Evolutionary conservation across 2,888 invertebrate species (phyloP).

Genomic region (Arrhopalites spinosus): DNA sequence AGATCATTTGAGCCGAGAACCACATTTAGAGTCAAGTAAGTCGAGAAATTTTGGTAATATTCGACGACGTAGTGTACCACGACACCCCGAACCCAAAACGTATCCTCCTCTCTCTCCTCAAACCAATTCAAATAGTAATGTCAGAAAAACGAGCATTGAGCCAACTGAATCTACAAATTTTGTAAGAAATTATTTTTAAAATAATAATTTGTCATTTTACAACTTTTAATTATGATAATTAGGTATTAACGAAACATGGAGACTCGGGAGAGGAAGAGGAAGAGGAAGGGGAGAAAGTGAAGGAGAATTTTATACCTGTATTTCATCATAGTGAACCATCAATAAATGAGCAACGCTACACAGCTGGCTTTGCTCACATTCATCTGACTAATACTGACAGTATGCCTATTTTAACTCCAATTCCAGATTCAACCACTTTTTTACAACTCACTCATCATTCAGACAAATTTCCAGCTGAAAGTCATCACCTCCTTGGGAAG

Average conservation of each 20-base stretch:
- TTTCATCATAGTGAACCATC: not conserved
- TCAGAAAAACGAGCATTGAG: not conserved
- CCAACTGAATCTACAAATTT: not conserved
- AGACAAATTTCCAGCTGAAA: not conserved
- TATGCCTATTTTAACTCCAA: not conserved
- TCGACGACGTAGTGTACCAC: not conserved
- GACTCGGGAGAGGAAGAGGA: not conserved
- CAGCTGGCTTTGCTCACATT: not conserved
- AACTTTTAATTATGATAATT: not conserved
- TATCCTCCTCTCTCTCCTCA: no score
- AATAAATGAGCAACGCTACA: not conserved
- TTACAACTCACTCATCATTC: not conserved
- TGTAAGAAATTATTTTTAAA: no score
- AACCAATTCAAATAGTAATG: no score
- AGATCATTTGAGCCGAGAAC: no score
- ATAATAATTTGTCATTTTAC: no score
- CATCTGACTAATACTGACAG: not conserved
- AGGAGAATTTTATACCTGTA: not conserved
- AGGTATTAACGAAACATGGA: not conserved
- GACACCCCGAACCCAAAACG: no score
- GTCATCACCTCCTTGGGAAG: not conserved
- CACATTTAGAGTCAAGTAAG: not conserved
- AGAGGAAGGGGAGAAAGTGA: not conserved
- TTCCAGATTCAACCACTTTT: not conserved
- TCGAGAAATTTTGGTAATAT: not conserved